Percentiles rank a stretch among this genome's conserved stretches.
Conservation (phyloP, 1,140 invertebrate genomes). For the Cardiocondyla obscurior region DNA sequence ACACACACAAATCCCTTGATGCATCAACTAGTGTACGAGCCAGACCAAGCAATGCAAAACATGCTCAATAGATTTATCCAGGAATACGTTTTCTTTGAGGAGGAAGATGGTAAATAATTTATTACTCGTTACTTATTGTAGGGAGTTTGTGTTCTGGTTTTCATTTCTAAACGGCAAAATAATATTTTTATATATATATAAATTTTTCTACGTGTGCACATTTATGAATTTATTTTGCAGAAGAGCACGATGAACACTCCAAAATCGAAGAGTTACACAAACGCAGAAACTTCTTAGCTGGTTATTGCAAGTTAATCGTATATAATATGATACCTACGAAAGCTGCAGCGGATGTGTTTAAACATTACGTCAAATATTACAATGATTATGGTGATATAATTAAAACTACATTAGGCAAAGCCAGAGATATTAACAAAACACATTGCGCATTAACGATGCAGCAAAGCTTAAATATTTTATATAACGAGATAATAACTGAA, state of each 20-base stretch:
- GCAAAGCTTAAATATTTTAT: slow-evolving; percentile 94
- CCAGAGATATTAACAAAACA: slow-evolving; percentile 98
- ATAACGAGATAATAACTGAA: slow-evolving; percentile 88
- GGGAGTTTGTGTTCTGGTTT: neutral
- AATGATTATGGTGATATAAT: slow-evolving; percentile 99
- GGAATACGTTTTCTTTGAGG: slow-evolving; percentile 96
- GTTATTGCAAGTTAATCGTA: slow-evolving; percentile 98
- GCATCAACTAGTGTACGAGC: slow-evolving; percentile 91
- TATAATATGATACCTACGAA: slow-evolving; percentile 98
- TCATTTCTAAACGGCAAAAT: neutral
- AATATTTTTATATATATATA: neutral
- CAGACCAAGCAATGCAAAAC: slow-evolving; percentile 91
- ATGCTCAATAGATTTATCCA: slow-evolving; percentile 96
- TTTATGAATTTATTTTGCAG: slow-evolving; percentile 75
- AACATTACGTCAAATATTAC: slow-evolving; percentile 99
- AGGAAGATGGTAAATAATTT: slow-evolving; percentile 88
- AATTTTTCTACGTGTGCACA: neutral
- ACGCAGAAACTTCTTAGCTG: slow-evolving; percentile 96
- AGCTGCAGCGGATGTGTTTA: slow-evolving; percentile 96
- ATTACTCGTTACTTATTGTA: neutral
- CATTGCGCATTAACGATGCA: slow-evolving; percentile 98
- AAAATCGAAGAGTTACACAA: slow-evolving; percentile 98
- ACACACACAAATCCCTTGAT: slow-evolving; percentile 86
- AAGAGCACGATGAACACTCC: slow-evolving; percentile 95
- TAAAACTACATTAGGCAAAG: slow-evolving; percentile 97